Conservation (phyloP, 2,797 vertebrate species). For the Leptatherina wallacei region DNA sequence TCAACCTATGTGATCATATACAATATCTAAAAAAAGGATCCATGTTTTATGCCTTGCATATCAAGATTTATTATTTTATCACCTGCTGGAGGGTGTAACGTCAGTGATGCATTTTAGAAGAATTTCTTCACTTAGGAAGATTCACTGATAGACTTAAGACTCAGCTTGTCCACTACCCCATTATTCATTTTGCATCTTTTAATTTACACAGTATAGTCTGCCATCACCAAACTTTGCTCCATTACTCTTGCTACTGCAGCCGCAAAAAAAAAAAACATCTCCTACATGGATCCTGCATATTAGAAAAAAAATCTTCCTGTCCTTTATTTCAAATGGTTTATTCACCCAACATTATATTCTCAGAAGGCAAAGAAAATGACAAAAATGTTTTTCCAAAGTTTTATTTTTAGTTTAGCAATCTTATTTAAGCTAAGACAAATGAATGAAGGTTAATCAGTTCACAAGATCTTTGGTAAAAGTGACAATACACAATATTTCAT, state of each 20-base stretch:
- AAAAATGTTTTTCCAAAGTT: conserved; percentile 29
- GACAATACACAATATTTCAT: conserved; percentile 10
- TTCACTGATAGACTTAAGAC: conserved; percentile 13
- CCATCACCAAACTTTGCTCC: too few species aligned
- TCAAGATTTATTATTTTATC: conserved; percentile 14
- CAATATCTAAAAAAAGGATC: conserved; percentile 6
- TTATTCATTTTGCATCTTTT: neutral
- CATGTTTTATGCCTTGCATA: conserved; percentile 3
- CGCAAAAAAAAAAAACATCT: too few species aligned
- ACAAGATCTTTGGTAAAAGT: conserved; percentile 29
- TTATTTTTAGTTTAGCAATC: conserved; percentile 64
- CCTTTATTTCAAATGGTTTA: neutral
- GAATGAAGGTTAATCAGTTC: conserved; percentile 19
- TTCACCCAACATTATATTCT: neutral
- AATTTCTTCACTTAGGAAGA: conserved; percentile 16
- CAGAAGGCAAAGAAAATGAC: neutral
- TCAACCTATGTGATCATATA: conserved; percentile 33
- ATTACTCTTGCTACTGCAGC: too few species aligned
- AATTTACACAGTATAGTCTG: neutral
- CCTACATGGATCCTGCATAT: neutral
- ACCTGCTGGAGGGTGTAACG: conserved; percentile 1
- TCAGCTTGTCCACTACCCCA: neutral
- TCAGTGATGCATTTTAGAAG: neutral
- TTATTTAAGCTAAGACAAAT: conserved; percentile 29
- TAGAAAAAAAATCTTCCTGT: too few species aligned